phyloP scores from a whole-genome alignment of 2,113 vertebrate genomes.

The Oceanites oceanicus region DNA sequence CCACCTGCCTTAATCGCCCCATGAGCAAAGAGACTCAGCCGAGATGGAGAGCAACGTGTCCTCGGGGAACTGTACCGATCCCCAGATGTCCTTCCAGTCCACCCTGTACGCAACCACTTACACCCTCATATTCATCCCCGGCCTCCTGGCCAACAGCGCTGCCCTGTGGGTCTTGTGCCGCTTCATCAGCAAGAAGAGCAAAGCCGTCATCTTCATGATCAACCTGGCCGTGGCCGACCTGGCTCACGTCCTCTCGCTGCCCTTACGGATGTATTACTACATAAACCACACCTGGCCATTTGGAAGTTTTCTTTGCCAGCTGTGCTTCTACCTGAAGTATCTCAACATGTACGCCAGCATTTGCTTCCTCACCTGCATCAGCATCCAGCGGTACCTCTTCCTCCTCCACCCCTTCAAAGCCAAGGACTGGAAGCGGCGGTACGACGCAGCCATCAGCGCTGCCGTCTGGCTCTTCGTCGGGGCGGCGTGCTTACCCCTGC shows the following conservation, averaged over 20 bases:
- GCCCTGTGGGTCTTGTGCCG: constrained; percentile 85
- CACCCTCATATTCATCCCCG: constrained; percentile 84
- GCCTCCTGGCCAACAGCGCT: constrained; percentile 83
- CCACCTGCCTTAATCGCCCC: background rate
- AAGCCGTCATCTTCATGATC: constrained; percentile 90
- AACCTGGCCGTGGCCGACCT: constrained; percentile 86
- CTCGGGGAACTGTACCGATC: constrained; percentile 27
- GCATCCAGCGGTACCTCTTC: constrained; percentile 85
- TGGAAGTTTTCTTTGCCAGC: constrained; percentile 75
- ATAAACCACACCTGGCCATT: constrained; percentile 82
- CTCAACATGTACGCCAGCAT: constrained; percentile 93
- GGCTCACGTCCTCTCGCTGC: constrained; percentile 84
- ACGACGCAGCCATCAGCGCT: constrained; percentile 77
- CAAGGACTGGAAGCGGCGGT: constrained; percentile 82
- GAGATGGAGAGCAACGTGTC: constrained; percentile 47
- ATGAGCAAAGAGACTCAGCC: background rate
- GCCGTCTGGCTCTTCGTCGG: constrained; percentile 81
- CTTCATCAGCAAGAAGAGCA: constrained; percentile 83
- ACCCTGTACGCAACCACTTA: constrained; percentile 81
- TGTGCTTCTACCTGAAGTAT: constrained; percentile 91
- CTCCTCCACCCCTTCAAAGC: constrained; percentile 82
- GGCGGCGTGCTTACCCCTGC: constrained; percentile 80
- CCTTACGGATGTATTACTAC: constrained; percentile 86
- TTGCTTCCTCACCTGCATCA: constrained; percentile 87
- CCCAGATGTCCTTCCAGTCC: constrained; percentile 68